Evolutionary conservation across 2,113 vertebrate species (phyloP).

Genomic region (Carassius gibelio): DNA sequence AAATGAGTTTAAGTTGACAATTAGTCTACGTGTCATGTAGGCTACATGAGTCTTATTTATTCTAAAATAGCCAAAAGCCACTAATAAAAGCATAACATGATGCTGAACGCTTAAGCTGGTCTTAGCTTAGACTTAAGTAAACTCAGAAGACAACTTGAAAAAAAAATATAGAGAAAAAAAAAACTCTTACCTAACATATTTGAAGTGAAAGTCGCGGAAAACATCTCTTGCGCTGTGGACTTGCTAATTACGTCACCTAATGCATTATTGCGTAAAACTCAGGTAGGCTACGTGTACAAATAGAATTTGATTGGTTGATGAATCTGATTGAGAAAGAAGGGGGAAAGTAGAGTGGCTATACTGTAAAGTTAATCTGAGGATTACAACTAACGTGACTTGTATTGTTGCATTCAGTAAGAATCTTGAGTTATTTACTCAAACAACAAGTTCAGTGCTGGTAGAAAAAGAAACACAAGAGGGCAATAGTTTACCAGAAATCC

Average conservation of each 20-base stretch:
- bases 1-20: neutral
- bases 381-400: neutral
- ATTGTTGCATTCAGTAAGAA: neutral
- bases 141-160: neutral
- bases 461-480: constrained; percentile 76
- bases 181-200: neutral
- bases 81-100: neutral
- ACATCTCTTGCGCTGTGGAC: neutral
- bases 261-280: neutral
- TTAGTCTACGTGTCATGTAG: neutral
- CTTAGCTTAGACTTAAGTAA: neutral
- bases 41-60: neutral
- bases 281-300: neutral
- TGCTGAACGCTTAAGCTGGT: neutral
- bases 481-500: constrained; percentile 73
- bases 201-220: neutral
- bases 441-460: neutral
- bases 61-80: neutral
- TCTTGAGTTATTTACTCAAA: neutral
- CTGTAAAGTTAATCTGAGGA: neutral
- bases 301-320: neutral
- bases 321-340: neutral
- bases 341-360: too few species aligned
- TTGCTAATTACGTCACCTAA: neutral
- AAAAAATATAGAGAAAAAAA: neutral